Evolutionary conservation across 2,797 vertebrate species (phyloP), one percentile per base, ranked within the genome.

Genomic region (Clamator glandarius): DNA sequence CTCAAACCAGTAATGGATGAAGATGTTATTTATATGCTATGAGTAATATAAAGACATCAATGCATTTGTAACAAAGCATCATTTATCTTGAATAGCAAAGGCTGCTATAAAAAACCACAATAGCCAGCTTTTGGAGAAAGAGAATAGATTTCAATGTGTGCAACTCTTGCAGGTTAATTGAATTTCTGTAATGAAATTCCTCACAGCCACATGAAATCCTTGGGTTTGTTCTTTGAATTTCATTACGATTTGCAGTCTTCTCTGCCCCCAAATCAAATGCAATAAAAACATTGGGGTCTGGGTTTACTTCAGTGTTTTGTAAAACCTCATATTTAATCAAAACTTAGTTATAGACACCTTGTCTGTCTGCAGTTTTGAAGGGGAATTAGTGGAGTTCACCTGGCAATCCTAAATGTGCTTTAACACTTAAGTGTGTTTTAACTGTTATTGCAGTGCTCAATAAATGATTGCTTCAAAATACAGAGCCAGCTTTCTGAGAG

Each of bases 131-230:
- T 87, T 73, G 59, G 52, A 59, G 19, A 59, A 87, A 87, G 88
- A 59, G 9, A 81, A 70, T 69, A 82, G 48, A 76, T 90, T 82
- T 87, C 67, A 61, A 15, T 52, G 26, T 68, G 66, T 92, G 50
- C 46, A 83, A 62, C 78, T 87, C 92, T 72, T 70, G 29, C 73
- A 80, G 84, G 72, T 94, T 87, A 93, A 92, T 89, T 92, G 84
- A 66, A 92, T 95, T 94, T 87, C 69, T 4, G 2, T 90, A 93
- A 93, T 85, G 58, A 94, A 93, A 94, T 94, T 90, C 68, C 61
- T 26, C 41, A 92, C 82, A 79, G 87, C 81, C 62, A 58, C 46
- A 42, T 39, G 63, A 91, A 93, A 93, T 92, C 84, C 93, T 94
- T 84, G 78, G 33, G 48, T 77, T 92, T 88, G 81, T 86, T 93